phyloP scores from a whole-genome alignment of 2,113 vertebrate genomes.

The Porphyrio hochstetteri region DNA sequence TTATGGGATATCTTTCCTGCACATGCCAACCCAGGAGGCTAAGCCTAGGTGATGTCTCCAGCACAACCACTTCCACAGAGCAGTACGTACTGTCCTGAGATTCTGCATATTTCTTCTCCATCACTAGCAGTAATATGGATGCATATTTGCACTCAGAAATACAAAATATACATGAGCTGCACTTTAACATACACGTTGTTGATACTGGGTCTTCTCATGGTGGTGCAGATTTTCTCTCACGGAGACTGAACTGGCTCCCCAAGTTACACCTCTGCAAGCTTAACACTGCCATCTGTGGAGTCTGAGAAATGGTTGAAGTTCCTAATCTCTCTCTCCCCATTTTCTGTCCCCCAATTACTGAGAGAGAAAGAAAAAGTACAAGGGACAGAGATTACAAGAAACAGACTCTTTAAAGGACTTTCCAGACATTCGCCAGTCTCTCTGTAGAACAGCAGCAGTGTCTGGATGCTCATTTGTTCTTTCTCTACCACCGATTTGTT shows the following conservation, averaged over 20 bases:
- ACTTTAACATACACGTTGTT: not conserved
- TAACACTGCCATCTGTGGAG: not conserved
- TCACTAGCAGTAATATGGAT: not conserved
- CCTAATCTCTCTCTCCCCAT: not conserved
- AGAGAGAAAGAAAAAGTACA: not conserved
- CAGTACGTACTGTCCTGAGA: not conserved
- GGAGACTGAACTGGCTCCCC: not conserved
- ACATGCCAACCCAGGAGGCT: not conserved
- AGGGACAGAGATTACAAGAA: not conserved
- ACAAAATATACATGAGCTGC: not conserved
- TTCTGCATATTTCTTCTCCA: not conserved
- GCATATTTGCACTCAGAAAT: not conserved
- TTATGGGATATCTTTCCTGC: no score
- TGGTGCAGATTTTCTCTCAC: not conserved
- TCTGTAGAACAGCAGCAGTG: not conserved
- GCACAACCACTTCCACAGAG: not conserved
- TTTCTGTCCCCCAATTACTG: not conserved
- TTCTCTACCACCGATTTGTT: not conserved
- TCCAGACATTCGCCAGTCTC: not conserved
- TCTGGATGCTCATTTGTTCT: not conserved
- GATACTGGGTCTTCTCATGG: accelerated
- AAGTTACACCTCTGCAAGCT: not conserved
- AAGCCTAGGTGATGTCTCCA: not conserved
- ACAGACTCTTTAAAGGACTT: not conserved
- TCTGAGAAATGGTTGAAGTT: not conserved